These are phyloP conservation scores for Porites cylindrica DNA, from an alignment of 92 coral and sea anemone genomes.

Conservation along the genomic window DNA sequence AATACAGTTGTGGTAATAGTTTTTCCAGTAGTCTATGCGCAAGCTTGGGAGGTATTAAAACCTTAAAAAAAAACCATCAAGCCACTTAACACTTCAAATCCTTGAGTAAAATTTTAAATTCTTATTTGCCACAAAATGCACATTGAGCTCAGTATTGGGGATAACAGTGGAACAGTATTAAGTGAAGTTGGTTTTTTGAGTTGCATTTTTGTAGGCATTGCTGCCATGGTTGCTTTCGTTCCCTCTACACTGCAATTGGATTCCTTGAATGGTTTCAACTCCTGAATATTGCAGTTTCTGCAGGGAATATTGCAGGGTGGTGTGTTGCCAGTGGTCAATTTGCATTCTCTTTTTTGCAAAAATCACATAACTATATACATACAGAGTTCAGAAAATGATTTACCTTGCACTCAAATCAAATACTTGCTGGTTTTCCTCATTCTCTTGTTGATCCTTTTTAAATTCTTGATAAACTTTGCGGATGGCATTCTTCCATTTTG, in stretches of 20 bases:
- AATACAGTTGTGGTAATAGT: slow-evolving; percentile 1
- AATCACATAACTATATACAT: not conserved
- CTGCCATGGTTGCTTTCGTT: not conserved
- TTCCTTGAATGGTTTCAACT: not conserved
- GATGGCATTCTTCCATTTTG: slow-evolving; percentile 16
- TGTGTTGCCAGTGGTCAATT: not conserved
- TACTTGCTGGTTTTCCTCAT: not conserved
- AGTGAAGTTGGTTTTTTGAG: slow-evolving; percentile 12
- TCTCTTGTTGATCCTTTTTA: not conserved
- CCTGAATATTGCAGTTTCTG: not conserved
- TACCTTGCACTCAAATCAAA: slow-evolving; percentile 14
- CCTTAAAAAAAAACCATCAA: not conserved
- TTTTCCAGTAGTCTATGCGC: slow-evolving; percentile 17
- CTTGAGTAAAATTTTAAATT: slow-evolving; percentile 11
- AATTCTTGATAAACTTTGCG: slow-evolving; percentile 12
- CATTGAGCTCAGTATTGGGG: slow-evolving; percentile 16
- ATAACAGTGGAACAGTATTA: slow-evolving; percentile 7
- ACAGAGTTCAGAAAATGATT: not conserved
- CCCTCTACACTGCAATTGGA: not conserved
- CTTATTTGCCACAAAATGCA: not conserved
- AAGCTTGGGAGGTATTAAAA: slow-evolving; percentile 9
- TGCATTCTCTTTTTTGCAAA: not conserved
- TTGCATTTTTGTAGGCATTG: slow-evolving; percentile 18
- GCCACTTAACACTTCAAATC: slow-evolving; percentile 4
- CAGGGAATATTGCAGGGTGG: not conserved